Evolutionary conservation across 2,113 vertebrate species (phyloP), one percentile per base, ranked within the genome.

Genomic region (Callipepla squamata): DNA sequence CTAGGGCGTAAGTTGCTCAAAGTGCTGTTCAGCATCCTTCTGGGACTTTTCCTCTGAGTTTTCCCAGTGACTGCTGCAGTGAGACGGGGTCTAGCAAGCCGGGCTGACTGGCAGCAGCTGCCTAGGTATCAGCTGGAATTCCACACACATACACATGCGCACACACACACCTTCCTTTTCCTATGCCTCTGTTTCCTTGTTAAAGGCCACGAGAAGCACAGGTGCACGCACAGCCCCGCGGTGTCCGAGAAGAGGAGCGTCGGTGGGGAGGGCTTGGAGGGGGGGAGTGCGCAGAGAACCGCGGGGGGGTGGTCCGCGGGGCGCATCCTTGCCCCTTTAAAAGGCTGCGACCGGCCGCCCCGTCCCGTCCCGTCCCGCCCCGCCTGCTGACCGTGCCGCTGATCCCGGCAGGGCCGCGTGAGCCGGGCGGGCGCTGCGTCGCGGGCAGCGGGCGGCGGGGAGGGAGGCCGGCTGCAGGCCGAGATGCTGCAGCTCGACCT

Each of bases 401-500:
- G 81, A 90, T 93, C 93, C 93, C 94, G 81, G 74, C 96, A 98
- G 98, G 98, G 98, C 98, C 98, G 97, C 89, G 97, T 98, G 98
- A 98, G 97, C 91, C 97, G 98, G 95, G 97, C 97, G 76, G 96
- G 98, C 95, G 98, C 96, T 97, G 97, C 98, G 84, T 94, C 97
- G 91, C 92, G 97, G 32, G 98, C 97, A 83, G 97, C 97, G 77
- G 98, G 98, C 94, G 98, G 98, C 94, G 97, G 98, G 38, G 98
- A 98, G 36, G 98, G 97, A 38, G 98, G 98, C 89, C 98, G 98
- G 95, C 97, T 99, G 94, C 98, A 99, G 98, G 98, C 98, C 9
- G 99, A 99, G 98, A 99, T 98, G 97, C 98, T 99, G 94, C 98
- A 99, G 97, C 98, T 99, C 97, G 99, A 99, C 93, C 98, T 98